Conservation (phyloP, 2,888 invertebrate genomes). For the Lasioglossum calceatum region DNA sequence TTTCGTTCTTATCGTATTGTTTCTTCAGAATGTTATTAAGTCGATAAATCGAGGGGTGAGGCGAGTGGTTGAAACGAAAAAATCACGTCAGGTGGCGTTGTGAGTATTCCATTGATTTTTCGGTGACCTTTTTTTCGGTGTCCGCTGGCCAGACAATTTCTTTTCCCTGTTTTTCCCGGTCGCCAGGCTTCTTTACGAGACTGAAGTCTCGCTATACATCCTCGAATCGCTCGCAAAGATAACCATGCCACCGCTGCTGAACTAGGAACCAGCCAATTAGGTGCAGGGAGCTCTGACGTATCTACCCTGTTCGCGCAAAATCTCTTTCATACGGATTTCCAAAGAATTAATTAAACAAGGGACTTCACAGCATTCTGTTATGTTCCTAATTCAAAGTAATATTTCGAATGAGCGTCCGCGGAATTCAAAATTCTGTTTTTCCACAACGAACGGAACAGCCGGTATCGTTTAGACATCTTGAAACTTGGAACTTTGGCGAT, state of each 20-base stretch:
- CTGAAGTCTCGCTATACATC: constrained; percentile 39
- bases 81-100: constrained; percentile 75
- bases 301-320: constrained; percentile 33
- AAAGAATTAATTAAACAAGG: constrained; percentile 25
- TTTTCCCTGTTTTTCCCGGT: neutral
- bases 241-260: constrained; percentile 73
- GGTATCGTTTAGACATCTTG: neutral
- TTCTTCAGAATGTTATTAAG: neutral
- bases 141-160: neutral
- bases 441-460: neutral
- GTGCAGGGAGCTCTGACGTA: constrained; percentile 52
- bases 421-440: neutral
- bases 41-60: neutral
- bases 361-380: neutral
- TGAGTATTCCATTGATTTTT: constrained; percentile 70
- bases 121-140: neutral
- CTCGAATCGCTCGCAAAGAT: constrained; percentile 34
- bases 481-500: neutral
- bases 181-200: constrained; percentile 37
- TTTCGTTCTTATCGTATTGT: no score
- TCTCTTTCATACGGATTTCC: constrained; percentile 30
- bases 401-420: no score
- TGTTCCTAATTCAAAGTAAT: neutral
- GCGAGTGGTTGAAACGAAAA: constrained; percentile 61
- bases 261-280: constrained; percentile 74